Percentiles rank a stretch among this genome's conserved stretches.
Evolutionary conservation across 2,888 invertebrate genomes (phyloP).

Genomic region (Metopia argyrocephala): DNA sequence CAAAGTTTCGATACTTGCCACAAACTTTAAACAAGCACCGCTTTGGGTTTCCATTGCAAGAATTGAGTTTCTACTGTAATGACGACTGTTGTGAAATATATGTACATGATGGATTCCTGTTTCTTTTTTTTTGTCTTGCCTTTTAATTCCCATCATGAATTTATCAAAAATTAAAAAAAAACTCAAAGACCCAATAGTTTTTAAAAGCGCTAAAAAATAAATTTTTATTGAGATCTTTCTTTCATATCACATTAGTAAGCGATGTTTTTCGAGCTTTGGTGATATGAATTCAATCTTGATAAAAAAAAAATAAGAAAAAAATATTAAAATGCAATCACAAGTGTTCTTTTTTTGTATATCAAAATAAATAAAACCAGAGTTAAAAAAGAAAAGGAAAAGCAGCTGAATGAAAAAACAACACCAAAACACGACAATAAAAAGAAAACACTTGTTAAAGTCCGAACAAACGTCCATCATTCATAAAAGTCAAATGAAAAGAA

Average conservation of each 20-base stretch:
- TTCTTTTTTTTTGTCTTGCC: constrained; percentile 39
- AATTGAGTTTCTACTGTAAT: neutral
- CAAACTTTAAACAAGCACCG: too few relatives aligned
- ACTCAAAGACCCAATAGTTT: constrained; percentile 3
- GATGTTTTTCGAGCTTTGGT: constrained; percentile 18
- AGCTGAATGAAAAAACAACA: constrained; percentile 29
- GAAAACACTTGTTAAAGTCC: constrained; percentile 56
- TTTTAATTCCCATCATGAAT: constrained; percentile 57
- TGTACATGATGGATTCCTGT: constrained; percentile 52
- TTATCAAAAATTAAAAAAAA: constrained; percentile 44
- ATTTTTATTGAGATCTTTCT: constrained; percentile 57
- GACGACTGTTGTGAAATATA: constrained; percentile 5
- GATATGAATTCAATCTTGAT: constrained; percentile 37
- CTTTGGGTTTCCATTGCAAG: too few relatives aligned
- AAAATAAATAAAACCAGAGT: constrained; percentile 25
- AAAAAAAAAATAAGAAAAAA: constrained; percentile 42
- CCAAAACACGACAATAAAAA: constrained; percentile 34
- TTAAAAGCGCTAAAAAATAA: constrained; percentile 51
- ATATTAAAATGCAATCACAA: constrained; percentile 42
- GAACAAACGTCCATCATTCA: constrained; percentile 56
- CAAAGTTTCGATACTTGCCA: too few relatives aligned
- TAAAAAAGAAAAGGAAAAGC: constrained; percentile 28
- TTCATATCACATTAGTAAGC: constrained; percentile 20
- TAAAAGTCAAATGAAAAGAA: constrained; percentile 19
- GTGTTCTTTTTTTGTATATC: neutral